Evolutionary conservation across 2,797 vertebrate genomes (phyloP).

Genomic region (Urosaurus nigricauda): DNA sequence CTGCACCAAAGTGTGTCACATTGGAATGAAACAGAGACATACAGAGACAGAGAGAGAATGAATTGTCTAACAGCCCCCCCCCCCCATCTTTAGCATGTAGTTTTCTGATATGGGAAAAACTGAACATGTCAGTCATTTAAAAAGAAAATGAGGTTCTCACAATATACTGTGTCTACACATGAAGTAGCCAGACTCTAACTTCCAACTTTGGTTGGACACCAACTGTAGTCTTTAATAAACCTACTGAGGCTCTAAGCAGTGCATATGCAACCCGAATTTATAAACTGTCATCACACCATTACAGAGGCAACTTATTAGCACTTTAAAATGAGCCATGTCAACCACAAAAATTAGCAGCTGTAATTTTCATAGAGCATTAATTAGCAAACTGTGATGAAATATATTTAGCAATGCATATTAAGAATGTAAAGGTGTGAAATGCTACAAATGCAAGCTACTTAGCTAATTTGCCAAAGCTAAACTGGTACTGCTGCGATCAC

Average conservation of each 20-base stretch:
- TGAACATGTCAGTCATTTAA: background rate
- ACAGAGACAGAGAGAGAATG: too few species aligned
- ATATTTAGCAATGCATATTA: slow-evolving; percentile 77
- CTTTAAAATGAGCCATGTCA: slow-evolving; percentile 73
- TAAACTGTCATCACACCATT: slow-evolving; percentile 65
- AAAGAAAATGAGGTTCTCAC: background rate
- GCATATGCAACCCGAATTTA: slow-evolving; percentile 59
- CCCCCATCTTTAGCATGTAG: background rate
- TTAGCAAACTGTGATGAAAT: slow-evolving; percentile 76
- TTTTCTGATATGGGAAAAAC: background rate
- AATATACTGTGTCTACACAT: background rate
- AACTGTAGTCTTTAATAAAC: slow-evolving; percentile 54
- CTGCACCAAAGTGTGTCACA: background rate
- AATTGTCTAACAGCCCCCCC: too few species aligned
- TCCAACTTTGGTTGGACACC: slow-evolving; percentile 33
- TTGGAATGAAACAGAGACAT: background rate
- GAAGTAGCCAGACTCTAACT: background rate
- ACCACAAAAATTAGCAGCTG: slow-evolving; percentile 73
- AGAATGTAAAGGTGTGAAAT: slow-evolving; percentile 73
- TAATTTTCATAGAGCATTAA: slow-evolving; percentile 73
- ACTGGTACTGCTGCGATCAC: slow-evolving; percentile 59
- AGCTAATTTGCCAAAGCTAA: slow-evolving; percentile 74
- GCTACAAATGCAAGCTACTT: slow-evolving; percentile 72
- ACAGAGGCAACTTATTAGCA: slow-evolving; percentile 69
- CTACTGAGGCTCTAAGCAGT: slow-evolving; percentile 25